Evolutionary conservation across 2,113 vertebrate genomes (phyloP).

Genomic region (Corvus hawaiiensis): DNA sequence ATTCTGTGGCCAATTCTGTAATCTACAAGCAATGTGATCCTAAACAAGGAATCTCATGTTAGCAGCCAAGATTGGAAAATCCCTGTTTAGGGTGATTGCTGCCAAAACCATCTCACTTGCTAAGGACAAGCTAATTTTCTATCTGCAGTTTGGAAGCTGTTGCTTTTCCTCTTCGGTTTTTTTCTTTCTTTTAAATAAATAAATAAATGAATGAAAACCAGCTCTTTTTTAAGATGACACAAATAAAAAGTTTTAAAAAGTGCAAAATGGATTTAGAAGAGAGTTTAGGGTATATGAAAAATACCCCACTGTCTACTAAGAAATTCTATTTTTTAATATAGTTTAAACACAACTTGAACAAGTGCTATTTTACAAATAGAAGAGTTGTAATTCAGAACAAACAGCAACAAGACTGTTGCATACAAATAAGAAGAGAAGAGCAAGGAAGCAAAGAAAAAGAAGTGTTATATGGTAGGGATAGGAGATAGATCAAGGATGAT

Average conservation of each 20-base stretch:
- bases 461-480: not conserved
- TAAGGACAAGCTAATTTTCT: conserved; percentile 57
- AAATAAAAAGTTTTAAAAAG: not conserved
- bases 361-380: not conserved
- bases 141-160: not conserved
- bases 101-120: conserved; percentile 64
- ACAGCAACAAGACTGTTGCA: not conserved
- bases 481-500: not conserved
- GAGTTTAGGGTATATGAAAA: not conserved
- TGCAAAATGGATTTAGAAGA: not conserved
- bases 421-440: not conserved
- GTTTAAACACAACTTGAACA: not conserved
- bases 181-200: not conserved
- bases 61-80: conserved; percentile 76
- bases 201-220: not conserved
- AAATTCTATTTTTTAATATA: not conserved
- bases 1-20: conserved; percentile 77
- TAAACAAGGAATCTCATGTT: conserved; percentile 70
- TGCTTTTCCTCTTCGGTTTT: not conserved
- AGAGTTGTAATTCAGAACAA: not conserved
- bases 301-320: not conserved
- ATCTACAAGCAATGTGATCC: conserved; percentile 82
- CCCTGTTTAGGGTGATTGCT: conserved; percentile 63
- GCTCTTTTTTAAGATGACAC: not conserved
- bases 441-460: not conserved